Evolutionary conservation across 2,797 vertebrate genomes (phyloP).

Genomic region (Epinephelus malabaricus): DNA sequence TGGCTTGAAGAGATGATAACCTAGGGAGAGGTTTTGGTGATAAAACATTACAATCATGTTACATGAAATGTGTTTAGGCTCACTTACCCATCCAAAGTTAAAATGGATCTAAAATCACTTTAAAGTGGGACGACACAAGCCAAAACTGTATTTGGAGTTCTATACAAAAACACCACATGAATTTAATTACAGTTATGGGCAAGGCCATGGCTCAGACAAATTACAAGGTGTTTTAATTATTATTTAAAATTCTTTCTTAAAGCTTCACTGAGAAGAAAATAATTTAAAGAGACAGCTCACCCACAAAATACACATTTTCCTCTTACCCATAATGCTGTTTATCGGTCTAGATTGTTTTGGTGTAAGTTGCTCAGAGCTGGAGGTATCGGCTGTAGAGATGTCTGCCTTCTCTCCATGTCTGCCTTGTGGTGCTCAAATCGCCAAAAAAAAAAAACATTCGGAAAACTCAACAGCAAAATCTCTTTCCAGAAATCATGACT

Average conservation of each 20-base stretch:
- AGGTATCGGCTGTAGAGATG: too few relatives aligned
- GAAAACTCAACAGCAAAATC: too few relatives aligned
- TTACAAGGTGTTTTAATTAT: background rate
- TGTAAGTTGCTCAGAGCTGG: too few relatives aligned
- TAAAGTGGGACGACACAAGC: background rate
- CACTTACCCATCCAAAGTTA: constrained; percentile 2
- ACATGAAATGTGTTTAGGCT: constrained; percentile 27
- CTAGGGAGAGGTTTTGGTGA: background rate
- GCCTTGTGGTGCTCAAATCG: too few relatives aligned
- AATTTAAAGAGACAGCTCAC: background rate
- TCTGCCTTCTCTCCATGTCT: too few relatives aligned
- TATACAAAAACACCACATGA: background rate
- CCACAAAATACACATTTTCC: too few relatives aligned
- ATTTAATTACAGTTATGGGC: constrained; percentile 4
- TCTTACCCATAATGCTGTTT: too few relatives aligned
- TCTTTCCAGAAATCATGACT: too few relatives aligned
- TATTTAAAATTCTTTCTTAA: background rate
- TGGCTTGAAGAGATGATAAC: constrained; percentile 36
- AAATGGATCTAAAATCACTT: background rate
- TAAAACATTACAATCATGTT: background rate
- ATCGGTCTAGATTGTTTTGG: too few relatives aligned
- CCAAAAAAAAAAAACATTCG: too few relatives aligned
- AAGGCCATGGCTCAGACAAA: constrained; percentile 38
- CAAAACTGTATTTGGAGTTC: background rate
- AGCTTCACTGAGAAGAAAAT: background rate